Conservation (phyloP, 2,888 invertebrate genomes). For the Heliothis peltigera region DNA sequence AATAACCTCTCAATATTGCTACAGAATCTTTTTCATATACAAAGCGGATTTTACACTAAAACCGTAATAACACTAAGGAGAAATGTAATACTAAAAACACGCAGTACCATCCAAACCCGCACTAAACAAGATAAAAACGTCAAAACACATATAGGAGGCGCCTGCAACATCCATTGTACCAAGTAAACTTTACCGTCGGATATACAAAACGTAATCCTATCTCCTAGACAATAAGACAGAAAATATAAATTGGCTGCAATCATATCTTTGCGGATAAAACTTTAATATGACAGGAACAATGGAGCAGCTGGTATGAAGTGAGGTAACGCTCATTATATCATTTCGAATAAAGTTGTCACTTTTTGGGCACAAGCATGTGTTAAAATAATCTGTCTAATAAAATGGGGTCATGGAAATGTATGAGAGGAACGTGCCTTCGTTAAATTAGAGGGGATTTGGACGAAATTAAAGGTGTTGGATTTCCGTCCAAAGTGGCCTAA, state of each 20-base stretch:
- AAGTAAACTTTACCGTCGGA: conserved; percentile 38
- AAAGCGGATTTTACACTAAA: conserved; percentile 35
- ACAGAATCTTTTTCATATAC: not conserved
- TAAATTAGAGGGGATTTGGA: conserved; percentile 81
- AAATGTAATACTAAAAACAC: conserved; percentile 44
- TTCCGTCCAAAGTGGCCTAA: conserved; percentile 65
- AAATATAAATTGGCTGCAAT: conserved; percentile 19
- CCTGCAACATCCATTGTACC: conserved; percentile 41
- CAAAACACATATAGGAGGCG: conserved; percentile 49
- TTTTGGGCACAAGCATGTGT: conserved; percentile 67
- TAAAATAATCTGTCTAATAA: conserved; percentile 79
- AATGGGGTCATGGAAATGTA: conserved; percentile 66
- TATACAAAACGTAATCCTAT: conserved; percentile 42
- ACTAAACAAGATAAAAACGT: conserved; percentile 58
- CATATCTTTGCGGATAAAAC: conserved; percentile 42
- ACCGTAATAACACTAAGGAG: conserved; percentile 30
- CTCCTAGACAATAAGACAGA: conserved; percentile 19
- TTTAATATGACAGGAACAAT: conserved; percentile 64
- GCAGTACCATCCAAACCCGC: conserved; percentile 25
- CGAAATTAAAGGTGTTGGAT: conserved; percentile 82
- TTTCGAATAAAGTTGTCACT: conserved; percentile 68
- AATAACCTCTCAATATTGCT: not conserved
- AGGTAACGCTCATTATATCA: conserved; percentile 67
- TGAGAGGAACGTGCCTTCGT: conserved; percentile 77
- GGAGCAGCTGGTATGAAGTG: conserved; percentile 56